phyloP scores from a whole-genome alignment of 2,888 invertebrate genomes.

The Enchytraeus crypticus region DNA sequence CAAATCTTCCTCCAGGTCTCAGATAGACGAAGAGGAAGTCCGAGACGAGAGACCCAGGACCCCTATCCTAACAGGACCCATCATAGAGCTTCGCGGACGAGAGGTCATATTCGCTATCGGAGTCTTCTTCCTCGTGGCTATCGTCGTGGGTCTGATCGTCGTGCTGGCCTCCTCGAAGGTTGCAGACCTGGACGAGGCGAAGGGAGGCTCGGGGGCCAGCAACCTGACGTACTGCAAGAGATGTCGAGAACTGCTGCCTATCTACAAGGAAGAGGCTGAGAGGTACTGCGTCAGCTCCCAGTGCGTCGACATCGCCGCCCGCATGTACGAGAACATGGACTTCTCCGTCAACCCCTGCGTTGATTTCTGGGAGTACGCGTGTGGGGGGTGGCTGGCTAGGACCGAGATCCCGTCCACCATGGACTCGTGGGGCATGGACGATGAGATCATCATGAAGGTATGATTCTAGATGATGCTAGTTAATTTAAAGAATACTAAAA shows the following conservation, averaged over 20 bases:
- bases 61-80: constrained; percentile 19
- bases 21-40: not conserved
- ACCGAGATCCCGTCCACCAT: constrained; percentile 12
- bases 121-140: constrained; percentile 27
- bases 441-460: not conserved
- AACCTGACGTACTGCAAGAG: not conserved
- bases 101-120: constrained; percentile 29
- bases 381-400: constrained; percentile 42
- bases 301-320: not conserved
- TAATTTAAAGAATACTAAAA: too few relatives aligned
- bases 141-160: constrained; percentile 24
- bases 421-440: constrained; percentile 14
- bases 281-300: not conserved
- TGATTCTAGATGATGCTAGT: too few relatives aligned
- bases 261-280: not conserved
- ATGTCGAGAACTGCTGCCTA: not conserved
- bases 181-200: not conserved
- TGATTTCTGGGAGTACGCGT: constrained; percentile 76
- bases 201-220: not conserved
- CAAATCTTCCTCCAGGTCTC: not conserved
- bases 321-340: constrained; percentile 57
- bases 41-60: constrained; percentile 11
- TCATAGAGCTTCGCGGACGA: constrained; percentile 25
- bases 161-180: constrained; percentile 17
- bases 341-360: constrained; percentile 66